Base-by-base conservation (phyloP, 2,797 vertebrate species). In the Micropoecilia bifurca region DNA sequence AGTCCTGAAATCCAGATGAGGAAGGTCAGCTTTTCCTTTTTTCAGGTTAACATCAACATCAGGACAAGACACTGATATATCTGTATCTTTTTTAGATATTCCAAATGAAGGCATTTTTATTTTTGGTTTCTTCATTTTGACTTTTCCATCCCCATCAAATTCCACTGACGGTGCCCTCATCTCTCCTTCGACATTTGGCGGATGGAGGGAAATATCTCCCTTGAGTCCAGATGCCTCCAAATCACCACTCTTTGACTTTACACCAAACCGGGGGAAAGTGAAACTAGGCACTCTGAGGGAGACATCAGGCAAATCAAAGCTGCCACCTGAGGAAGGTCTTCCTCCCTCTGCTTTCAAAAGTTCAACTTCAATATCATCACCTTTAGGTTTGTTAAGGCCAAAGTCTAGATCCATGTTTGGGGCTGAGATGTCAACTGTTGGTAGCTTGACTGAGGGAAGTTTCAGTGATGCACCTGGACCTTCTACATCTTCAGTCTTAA, bases 331-430 rank as follows among this genome's bases (percentile, higher is more conserved):
- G 47, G 93, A 93, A 30, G 95, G 95, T 73, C 94, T 86, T 6
- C 94, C 92, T 22, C 89, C 94, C 45, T 94, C 92, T 71, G 91
- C 92, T 83, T 94, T 95, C 30, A 96, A 90, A 74, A 96, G 94
- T 76, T 95, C 91, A 55, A 94, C 85, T 80, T 95, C 89, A 1
- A 93, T 92, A 59, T 91, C 91, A 14, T 95, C 95, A 59, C 41
- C 79, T 92, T 95, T 96, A 78, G 87, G 88, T 68, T 95, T 94
- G 63, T 92, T 88, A 41, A 95, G 83, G 30, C 89, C 93, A 87
- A 97, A 94, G 48, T 96, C 96, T 63, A 97, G 89, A 77, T 96
- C 93, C 75, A 97, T 91, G 61, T 95, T 96, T 0, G 97, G 96
- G 73, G 96, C 93, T 45, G 95, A 95, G 55, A 97, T 96, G 68